phyloP scores from a whole-genome alignment of 2,888 invertebrate genomes.

The Phrixothrix hirtus region DNA sequence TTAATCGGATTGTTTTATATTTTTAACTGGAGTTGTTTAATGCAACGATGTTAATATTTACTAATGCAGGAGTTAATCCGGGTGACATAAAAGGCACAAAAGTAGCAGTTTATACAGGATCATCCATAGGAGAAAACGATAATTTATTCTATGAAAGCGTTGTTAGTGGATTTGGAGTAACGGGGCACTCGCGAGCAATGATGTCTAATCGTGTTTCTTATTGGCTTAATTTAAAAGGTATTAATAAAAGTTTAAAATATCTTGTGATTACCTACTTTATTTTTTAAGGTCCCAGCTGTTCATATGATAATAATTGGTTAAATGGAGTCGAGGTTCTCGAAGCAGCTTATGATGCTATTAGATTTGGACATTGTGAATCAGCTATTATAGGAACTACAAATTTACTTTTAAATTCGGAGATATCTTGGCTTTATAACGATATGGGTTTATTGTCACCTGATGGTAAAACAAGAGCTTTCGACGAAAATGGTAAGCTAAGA shows the following conservation, averaged over 20 bases:
- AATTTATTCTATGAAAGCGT: conserved; percentile 58
- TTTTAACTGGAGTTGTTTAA: too few species aligned
- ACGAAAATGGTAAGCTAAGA: conserved; percentile 60
- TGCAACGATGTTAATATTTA: too few species aligned
- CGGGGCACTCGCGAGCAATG: conserved; percentile 88
- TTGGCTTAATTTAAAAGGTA: conserved; percentile 83
- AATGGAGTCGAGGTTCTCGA: not conserved
- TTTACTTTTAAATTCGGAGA: conserved; percentile 66
- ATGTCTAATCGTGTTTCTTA: conserved; percentile 92
- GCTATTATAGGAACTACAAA: conserved; percentile 84
- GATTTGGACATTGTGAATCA: not conserved
- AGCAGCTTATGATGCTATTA: not conserved
- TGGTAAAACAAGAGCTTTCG: conserved; percentile 67
- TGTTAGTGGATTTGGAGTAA: conserved; percentile 66
- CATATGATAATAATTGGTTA: not conserved
- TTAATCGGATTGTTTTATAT: too few species aligned
- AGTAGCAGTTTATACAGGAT: conserved; percentile 55
- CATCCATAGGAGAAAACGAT: conserved; percentile 57
- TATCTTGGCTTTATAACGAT: conserved; percentile 65
- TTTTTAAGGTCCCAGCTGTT: not conserved
- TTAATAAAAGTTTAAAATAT: not conserved
- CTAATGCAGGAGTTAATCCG: not conserved
- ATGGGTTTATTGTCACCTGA: conserved; percentile 65
- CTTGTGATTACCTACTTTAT: not conserved
- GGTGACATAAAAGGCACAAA: conserved; percentile 52